Percentiles rank a stretch among this genome's conserved stretches.
Conservation (phyloP, 2,113 vertebrate genomes). For the Ceratotherium simum region DNA sequence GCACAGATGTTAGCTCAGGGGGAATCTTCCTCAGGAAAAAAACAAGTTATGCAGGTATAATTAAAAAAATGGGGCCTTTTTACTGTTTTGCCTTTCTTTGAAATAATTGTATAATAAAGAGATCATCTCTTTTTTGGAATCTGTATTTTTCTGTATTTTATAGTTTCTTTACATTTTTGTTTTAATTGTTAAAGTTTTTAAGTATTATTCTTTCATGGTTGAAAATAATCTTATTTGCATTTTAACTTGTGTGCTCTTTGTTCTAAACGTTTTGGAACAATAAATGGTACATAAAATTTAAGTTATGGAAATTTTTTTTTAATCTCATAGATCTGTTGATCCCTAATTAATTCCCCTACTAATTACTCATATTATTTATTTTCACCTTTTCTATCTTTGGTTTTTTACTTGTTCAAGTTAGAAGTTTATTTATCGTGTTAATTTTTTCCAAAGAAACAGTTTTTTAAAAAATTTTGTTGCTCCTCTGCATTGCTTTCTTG, state of each 20-base stretch:
- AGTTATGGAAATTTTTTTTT: not conserved
- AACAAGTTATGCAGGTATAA: not conserved
- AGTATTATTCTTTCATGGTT: not conserved
- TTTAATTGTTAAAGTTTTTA: slow-evolving; percentile 10
- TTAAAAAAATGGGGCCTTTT: not conserved
- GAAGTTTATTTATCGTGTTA: slow-evolving; percentile 33
- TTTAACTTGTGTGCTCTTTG: not conserved
- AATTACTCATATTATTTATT: slow-evolving; percentile 59
- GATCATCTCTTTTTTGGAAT: not conserved
- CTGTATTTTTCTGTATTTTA: not conserved
- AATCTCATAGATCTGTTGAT: not conserved
- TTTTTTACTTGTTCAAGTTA: slow-evolving; percentile 31
- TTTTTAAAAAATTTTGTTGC: not conserved
- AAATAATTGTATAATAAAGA: not conserved
- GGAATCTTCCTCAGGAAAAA: no score
- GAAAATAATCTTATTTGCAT: not conserved
- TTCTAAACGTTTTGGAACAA: not conserved
- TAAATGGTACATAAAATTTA: not conserved
- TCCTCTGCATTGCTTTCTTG: not conserved
- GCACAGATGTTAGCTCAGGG: no score
- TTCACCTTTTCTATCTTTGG: slow-evolving; percentile 35
- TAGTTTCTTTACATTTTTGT: not conserved
- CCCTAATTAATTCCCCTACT: slow-evolving; percentile 21
- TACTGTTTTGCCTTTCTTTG: not conserved
- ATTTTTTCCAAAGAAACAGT: slow-evolving; percentile 25